A percentile compares a stretch with the other conserved stretches of the same genome.
phyloP scores from a whole-genome alignment of 2,113 vertebrate genomes.

The Brachirus orientalis region DNA sequence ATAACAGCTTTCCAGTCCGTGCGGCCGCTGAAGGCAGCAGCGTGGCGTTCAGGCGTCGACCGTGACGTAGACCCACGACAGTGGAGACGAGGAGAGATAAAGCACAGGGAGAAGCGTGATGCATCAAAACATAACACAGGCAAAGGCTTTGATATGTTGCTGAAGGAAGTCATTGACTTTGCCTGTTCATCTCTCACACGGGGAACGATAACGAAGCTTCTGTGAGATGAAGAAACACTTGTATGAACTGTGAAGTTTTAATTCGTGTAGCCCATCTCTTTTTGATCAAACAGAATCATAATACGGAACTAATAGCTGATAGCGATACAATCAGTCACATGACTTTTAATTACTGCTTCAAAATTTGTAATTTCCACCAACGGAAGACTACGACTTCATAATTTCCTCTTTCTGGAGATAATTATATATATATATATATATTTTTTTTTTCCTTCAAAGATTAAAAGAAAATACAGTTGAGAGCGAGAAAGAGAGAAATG shows the following conservation, averaged over 20 bases:
- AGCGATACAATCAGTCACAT: conserved; percentile 33
- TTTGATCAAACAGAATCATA: too few species aligned
- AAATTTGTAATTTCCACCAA: conserved; percentile 38
- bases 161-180: conserved; percentile 6
- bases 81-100: conserved; percentile 18
- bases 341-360: conserved; percentile 28
- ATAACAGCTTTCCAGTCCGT: background rate
- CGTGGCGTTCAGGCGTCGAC: conserved; percentile 76
- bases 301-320: too few species aligned
- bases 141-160: conserved; percentile 36
- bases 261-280: too few species aligned
- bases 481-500: conserved; percentile 35
- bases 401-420: conserved; percentile 52
- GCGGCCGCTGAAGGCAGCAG: conserved; percentile 75
- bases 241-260: too few species aligned
- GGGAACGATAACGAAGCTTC: background rate
- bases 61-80: conserved; percentile 38
- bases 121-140: conserved; percentile 37
- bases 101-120: conserved; percentile 31
- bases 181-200: background rate
- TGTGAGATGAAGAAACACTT: too few species aligned
- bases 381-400: conserved; percentile 14
- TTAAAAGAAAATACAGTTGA: conserved; percentile 21
- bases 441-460: conserved; percentile 23
- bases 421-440: too few species aligned